phyloP scores from a whole-genome alignment of 2,113 vertebrate species.

The Syrrhaptes paradoxus region DNA sequence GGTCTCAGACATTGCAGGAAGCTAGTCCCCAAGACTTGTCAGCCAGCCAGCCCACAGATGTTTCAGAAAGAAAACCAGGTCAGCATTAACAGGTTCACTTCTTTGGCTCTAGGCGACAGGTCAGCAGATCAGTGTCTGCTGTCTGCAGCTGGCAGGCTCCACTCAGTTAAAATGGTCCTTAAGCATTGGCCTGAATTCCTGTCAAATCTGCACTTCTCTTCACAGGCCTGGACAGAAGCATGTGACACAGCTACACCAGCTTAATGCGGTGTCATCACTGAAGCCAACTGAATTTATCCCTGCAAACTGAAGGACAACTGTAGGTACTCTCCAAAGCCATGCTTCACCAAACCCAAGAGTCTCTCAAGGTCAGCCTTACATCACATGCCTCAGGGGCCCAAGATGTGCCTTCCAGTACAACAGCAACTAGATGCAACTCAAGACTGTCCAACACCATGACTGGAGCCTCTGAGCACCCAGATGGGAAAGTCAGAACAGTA shows the following conservation, averaged over 20 bases:
- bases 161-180: background rate
- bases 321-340: background rate
- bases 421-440: fast-evolving
- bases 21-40: slow-evolving; percentile 26
- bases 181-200: background rate
- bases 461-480: background rate
- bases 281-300: background rate
- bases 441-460: fast-evolving
- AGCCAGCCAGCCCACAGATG: slow-evolving; percentile 43
- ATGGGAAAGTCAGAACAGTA: background rate
- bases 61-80: slow-evolving; percentile 38
- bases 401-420: background rate
- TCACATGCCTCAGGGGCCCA: fast-evolving
- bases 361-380: background rate
- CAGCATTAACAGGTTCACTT: slow-evolving; percentile 49
- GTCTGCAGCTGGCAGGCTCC: slow-evolving; percentile 39
- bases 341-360: background rate
- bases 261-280: background rate
- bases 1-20: slow-evolving; percentile 50
- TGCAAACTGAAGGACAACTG: background rate
- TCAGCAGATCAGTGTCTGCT: slow-evolving; percentile 55
- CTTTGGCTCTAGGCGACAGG: slow-evolving; percentile 6
- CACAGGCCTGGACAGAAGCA: background rate
- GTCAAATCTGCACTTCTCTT: background rate
- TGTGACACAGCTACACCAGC: background rate